These are phyloP conservation scores for Emydura subglobosa DNA, from an alignment of 2,113 vertebrate species.

Conservation along the genomic window DNA sequence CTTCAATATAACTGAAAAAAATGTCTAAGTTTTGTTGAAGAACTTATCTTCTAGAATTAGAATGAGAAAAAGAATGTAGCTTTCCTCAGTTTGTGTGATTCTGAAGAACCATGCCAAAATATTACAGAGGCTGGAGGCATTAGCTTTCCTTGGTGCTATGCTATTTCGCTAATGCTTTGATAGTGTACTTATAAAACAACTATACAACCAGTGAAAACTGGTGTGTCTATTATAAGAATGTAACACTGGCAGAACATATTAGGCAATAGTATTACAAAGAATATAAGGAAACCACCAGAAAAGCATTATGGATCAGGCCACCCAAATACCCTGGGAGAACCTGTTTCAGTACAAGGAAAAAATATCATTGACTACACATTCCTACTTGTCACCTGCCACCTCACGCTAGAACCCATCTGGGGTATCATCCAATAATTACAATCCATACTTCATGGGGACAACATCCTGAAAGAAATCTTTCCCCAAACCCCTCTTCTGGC, in stretches of 20 bases:
- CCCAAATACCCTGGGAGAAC: neutral
- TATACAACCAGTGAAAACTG: neutral
- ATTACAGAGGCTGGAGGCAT: neutral
- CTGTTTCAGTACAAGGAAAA: neutral
- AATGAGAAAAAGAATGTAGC: neutral
- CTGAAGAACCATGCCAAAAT: neutral
- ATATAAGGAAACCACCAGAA: neutral
- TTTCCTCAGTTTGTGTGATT: neutral
- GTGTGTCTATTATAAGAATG: neutral
- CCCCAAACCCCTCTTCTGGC: too few relatives aligned
- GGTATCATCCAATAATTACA: neutral
- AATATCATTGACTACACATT: neutral
- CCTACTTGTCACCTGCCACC: neutral
- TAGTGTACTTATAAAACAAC: neutral
- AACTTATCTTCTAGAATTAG: neutral
- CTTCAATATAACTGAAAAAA: neutral
- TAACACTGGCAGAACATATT: neutral
- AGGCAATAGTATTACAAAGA: slow-evolving; percentile 25
- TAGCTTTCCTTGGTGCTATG: neutral
- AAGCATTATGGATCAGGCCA: neutral
- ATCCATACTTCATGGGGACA: neutral
- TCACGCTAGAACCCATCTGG: neutral
- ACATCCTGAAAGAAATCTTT: too few relatives aligned
- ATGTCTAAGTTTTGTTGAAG: neutral
- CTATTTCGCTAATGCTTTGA: neutral